phyloP scores from a whole-genome alignment of 1,140 invertebrate species.

The Lordiphosa clarofinis region DNA sequence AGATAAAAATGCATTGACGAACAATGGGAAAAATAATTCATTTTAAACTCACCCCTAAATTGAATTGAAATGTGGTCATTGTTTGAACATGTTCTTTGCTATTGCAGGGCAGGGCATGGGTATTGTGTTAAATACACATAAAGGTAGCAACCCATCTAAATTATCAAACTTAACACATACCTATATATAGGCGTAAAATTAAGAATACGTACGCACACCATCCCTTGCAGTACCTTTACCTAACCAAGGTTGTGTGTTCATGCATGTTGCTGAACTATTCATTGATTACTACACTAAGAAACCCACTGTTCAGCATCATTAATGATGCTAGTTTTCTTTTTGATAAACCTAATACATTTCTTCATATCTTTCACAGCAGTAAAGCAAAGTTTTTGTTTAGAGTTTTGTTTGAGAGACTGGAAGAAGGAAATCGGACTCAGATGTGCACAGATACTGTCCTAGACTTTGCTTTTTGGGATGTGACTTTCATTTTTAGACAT shows the following conservation, averaged over 20 bases:
- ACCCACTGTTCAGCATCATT: no score
- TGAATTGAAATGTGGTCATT: conserved; percentile 61
- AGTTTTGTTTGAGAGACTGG: no score
- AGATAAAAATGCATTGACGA: conserved; percentile 69
- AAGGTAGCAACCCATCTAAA: conserved; percentile 47
- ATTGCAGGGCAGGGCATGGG: conserved; percentile 48
- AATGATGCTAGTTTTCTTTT: no score
- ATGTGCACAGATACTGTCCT: no score
- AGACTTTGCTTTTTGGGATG: no score
- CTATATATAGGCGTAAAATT: conserved; percentile 8
- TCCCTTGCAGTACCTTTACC: neutral
- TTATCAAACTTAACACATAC: conserved; percentile 45
- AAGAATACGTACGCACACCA: conserved; percentile 2
- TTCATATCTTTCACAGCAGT: no score
- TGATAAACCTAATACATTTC: no score
- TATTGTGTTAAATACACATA: conserved; percentile 45
- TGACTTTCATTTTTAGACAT: no score
- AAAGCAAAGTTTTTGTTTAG: no score
- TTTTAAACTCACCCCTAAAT: conserved; percentile 66
- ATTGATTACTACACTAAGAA: no score
- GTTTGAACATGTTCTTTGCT: conserved; percentile 64
- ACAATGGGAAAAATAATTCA: conserved; percentile 68
- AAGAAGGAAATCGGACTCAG: no score
- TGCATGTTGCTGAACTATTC: neutral
- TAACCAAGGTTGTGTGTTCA: neutral